Percentiles rank a stretch among this genome's conserved stretches.
These are phyloP conservation scores for Octodon degus DNA, from an alignment of 2,113 vertebrate genomes.

Conservation along the genomic window DNA sequence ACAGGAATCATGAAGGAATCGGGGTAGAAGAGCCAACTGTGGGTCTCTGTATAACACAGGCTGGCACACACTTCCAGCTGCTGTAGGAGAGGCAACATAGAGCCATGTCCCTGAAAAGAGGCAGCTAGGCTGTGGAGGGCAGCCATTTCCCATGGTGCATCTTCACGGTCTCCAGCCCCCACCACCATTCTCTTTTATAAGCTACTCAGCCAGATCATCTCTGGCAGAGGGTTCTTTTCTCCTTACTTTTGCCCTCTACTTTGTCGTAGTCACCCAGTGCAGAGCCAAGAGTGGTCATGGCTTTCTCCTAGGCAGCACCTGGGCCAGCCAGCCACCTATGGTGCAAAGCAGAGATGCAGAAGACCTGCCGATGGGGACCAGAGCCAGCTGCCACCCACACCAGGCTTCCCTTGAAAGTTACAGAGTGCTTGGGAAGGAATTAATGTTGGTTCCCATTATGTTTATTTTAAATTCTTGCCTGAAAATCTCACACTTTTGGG, in stretches of 20 bases:
- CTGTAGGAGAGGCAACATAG: background rate
- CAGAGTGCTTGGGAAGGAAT: fast-evolving
- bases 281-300: fast-evolving
- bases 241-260: background rate
- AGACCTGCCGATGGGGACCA: fast-evolving
- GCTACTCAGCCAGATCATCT: background rate
- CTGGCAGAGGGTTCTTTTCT: background rate
- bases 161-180: fast-evolving
- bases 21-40: fast-evolving
- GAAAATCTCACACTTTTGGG: background rate
- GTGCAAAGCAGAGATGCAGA: background rate
- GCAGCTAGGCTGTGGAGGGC: fast-evolving
- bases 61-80: background rate
- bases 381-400: background rate
- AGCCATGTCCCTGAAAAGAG: fast-evolving
- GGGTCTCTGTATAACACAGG: fast-evolving
- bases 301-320: background rate
- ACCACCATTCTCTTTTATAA: too few species aligned
- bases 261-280: fast-evolving
- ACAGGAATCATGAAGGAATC: fast-evolving
- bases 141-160: fast-evolving
- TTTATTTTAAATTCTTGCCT: background rate
- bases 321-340: too few species aligned
- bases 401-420: fast-evolving
- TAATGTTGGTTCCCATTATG: background rate